Base-by-base conservation (phyloP, 2,888 invertebrate species). In the Brenthis daphne region DNA sequence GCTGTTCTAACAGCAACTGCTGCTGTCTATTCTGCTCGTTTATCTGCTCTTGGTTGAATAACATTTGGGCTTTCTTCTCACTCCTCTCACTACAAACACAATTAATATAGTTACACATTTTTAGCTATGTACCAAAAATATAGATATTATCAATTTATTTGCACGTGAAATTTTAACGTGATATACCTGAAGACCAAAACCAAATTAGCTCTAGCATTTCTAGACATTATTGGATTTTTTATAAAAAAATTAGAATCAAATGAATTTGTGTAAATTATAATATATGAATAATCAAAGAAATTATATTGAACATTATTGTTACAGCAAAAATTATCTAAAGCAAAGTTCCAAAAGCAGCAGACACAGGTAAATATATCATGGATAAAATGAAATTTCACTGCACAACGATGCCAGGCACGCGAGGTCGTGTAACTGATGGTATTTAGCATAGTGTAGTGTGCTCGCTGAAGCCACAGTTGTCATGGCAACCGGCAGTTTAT, bases 41-140 rank as follows among this genome's bases (percentile, higher is more conserved):
- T 84, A 92, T 86, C 74, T 93, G 90, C 80, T 94, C 94, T 76
- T 94, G 94, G 80, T 94, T 94, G 77, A 94, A 90, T 79, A 94
- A 89, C 86, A 94, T 91, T 82, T 94, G 94, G 0, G 93, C 93
- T 78, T 94, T 94, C 79, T 94, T 93, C 81, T 94, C 94, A 68
- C 93, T 92, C 67, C 94, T 89, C 80, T 95, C 95, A 76, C 94
- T 95, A 72, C 75, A 71, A 69, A 84, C 1, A 56, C 12, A 54
- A 33, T 33, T 12, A 24, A n/a, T 6, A 14, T 13, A 58, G 16
- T 6, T 20, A 37, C 3, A 2, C 3, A 11, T 43, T 43, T 43
- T 43, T 43, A 43, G 8, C 37, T 43, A 2, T 8, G 11, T 43
- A 3, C 37, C 0, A 43, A 43, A 43, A 43, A 43, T 43, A 3